Percentiles rank a stretch among this genome's conserved stretches.
phyloP scores from a whole-genome alignment of 1,140 invertebrate genomes.

The Neodiprion virginianus region DNA sequence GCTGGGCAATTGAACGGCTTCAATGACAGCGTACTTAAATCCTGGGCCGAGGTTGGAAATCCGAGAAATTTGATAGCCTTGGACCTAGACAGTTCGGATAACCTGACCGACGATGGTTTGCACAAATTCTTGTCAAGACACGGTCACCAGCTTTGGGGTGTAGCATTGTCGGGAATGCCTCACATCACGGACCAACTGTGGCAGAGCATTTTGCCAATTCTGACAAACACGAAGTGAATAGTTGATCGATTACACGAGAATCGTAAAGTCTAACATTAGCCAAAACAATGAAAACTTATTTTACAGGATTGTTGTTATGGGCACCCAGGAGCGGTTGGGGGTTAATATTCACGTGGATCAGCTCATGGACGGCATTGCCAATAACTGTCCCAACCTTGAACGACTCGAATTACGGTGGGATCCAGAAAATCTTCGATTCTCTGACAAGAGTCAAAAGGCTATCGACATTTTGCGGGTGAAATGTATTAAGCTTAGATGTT shows the following conservation, averaged over 20 bases:
- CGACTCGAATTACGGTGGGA: conserved; percentile 97
- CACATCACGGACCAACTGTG: conserved; percentile 98
- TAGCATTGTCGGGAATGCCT: conserved; percentile 93
- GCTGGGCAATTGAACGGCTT: conserved; percentile 98
- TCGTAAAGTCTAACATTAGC: too few relatives aligned
- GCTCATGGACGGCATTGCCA: conserved; percentile 96
- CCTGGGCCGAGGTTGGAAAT: conserved; percentile 89
- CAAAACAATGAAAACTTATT: conserved; percentile 23
- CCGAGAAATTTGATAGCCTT: conserved; percentile 84
- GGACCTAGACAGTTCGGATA: conserved; percentile 95
- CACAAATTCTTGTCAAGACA: conserved; percentile 89
- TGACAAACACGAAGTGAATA: conserved; percentile 88
- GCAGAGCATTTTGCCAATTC: conserved; percentile 87
- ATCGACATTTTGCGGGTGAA: conserved; percentile 91
- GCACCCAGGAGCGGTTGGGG: conserved; percentile 93
- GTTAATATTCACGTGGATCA: conserved; percentile 97
- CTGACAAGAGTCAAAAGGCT: conserved; percentile 98
- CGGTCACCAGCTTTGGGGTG: conserved; percentile 86
- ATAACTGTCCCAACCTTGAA: conserved; percentile 88
- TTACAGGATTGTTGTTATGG: conserved; percentile 93
- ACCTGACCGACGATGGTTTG: conserved; percentile 90
- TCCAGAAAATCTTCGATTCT: conserved; percentile 96
- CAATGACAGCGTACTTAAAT: conserved; percentile 90
- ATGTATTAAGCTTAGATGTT: conserved; percentile 83
- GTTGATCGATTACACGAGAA: too few relatives aligned